Base-by-base conservation (phyloP, 1,140 invertebrate species). In the Calycopis cecrops region DNA sequence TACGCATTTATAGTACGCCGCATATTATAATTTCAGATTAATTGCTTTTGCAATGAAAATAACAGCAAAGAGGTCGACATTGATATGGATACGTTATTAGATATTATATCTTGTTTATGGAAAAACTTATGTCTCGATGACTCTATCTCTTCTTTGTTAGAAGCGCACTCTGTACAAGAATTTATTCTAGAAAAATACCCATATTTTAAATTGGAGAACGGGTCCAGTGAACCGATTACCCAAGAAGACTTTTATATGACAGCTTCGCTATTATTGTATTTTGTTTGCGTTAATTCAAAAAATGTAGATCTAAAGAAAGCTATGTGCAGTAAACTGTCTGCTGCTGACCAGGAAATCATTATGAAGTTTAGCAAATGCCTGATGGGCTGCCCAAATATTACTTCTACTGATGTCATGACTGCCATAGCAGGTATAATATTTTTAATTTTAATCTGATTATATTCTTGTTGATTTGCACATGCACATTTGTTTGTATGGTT, bases 221-320 rank as follows among this genome's bases (percentile, higher is more conserved):
- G 73, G 42, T 69, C 71, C 35, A 37, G 64, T 18, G 69, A 79
- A 51, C 68, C 71, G 0, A 12, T 44, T 8, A 73, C 35, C 53
- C 76, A 85, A 37, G 69, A 72, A 9, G 77, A 85, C 14, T 44
- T 76, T 16, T 79, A 71, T 38, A 57, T 80, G 21, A 75, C 68
- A 7, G 84, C 81, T 12, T 85, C 84, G 17, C 51, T 87, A 35
- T 63, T 85, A 44, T 65, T 87, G 6, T 81, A 71, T 56, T 85
- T 85, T 72, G 77, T 87, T 17, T 87, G 84, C 63, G 76, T 87
- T 1, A 84, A 79, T 48, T 85, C 81, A 11, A 87, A 87, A 57
- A 67, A 87, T 69, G 63, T 81, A 4, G 65, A 84, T 51, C 76
- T 87, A 34, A 87, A 85, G 52, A 80, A 62, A 59, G 81, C 73